Conservation (phyloP, 2,888 invertebrate genomes). For the Agrotis puta region DNA sequence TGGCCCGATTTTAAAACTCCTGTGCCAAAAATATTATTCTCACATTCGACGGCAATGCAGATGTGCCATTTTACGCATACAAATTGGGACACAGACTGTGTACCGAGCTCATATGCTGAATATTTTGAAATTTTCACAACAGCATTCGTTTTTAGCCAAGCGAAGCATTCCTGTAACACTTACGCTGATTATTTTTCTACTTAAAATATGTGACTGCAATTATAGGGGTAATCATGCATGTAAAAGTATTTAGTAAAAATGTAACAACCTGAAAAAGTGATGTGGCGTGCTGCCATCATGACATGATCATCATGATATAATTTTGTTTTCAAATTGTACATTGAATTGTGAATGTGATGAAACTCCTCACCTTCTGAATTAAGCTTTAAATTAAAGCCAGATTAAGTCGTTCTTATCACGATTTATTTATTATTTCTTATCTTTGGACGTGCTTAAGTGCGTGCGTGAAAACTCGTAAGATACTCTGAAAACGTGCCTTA, state of each 20-base stretch:
- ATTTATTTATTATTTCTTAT: constrained; percentile 55
- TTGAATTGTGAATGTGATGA: constrained; percentile 5
- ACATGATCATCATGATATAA: constrained; percentile 18
- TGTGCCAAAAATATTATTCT: constrained; percentile 83
- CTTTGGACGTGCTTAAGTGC: constrained; percentile 58
- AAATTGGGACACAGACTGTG: constrained; percentile 74
- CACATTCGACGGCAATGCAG: constrained; percentile 85
- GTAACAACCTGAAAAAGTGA: constrained; percentile 23
- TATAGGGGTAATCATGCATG: constrained; percentile 52
- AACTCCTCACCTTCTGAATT: not conserved
- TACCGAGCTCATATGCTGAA: constrained; percentile 46
- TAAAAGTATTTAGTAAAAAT: constrained; percentile 46
- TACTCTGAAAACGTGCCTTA: constrained; percentile 61
- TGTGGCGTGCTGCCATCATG: constrained; percentile 37
- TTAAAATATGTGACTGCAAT: constrained; percentile 38
- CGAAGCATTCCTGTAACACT: constrained; percentile 22
- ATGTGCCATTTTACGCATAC: constrained; percentile 84
- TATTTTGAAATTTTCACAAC: constrained; percentile 55
- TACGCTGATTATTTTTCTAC: constrained; percentile 38
- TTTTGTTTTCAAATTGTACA: constrained; percentile 19
- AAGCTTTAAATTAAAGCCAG: constrained; percentile 6
- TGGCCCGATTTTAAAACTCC: constrained; percentile 77
- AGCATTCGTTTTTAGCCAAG: constrained; percentile 24
- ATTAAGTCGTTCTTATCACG: constrained; percentile 11
- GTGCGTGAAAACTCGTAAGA: constrained; percentile 57